phyloP scores from a whole-genome alignment of 1,140 invertebrate genomes.

The Drosophila kurseongensis region DNA sequence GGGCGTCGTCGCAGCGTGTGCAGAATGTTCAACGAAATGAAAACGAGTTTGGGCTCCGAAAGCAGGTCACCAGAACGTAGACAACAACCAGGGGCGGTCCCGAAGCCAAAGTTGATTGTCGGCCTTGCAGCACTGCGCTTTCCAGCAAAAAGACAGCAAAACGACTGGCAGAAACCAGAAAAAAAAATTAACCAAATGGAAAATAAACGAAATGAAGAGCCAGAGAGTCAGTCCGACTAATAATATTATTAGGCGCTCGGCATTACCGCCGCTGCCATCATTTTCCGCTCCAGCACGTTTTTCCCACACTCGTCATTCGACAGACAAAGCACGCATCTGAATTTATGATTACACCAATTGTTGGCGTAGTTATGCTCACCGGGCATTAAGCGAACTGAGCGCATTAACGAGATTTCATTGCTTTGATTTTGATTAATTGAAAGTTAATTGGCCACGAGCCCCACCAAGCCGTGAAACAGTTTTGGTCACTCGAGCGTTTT shows the following conservation, averaged over 20 bases:
- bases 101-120: constrained; percentile 50
- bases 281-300: constrained; percentile 73
- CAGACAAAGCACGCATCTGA: constrained; percentile 53
- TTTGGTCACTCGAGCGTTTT: constrained; percentile 50
- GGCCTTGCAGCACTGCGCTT: constrained; percentile 67
- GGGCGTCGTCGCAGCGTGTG: constrained; percentile 57
- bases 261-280: constrained; percentile 36
- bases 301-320: constrained; percentile 62
- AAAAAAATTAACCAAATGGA: constrained; percentile 28
- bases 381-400: constrained; percentile 57
- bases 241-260: constrained; percentile 56
- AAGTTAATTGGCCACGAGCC: constrained; percentile 69
- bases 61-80: constrained; percentile 74
- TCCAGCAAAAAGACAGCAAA: constrained; percentile 32
- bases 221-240: constrained; percentile 32
- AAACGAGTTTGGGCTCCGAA: constrained; percentile 72
- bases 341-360: constrained; percentile 67
- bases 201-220: constrained; percentile 1
- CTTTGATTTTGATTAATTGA: constrained; percentile 77
- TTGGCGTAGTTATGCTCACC: constrained; percentile 32
- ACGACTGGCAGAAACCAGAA: background rate
- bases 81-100: constrained; percentile 42
- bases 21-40: constrained; percentile 71
- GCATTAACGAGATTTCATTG: constrained; percentile 45
- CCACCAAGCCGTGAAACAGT: constrained; percentile 45